A percentile compares a stretch with the other conserved stretches of the same genome.
phyloP scores from a whole-genome alignment of 92 coral and sea anemone species.

The Isaurus tuberculatus region DNA sequence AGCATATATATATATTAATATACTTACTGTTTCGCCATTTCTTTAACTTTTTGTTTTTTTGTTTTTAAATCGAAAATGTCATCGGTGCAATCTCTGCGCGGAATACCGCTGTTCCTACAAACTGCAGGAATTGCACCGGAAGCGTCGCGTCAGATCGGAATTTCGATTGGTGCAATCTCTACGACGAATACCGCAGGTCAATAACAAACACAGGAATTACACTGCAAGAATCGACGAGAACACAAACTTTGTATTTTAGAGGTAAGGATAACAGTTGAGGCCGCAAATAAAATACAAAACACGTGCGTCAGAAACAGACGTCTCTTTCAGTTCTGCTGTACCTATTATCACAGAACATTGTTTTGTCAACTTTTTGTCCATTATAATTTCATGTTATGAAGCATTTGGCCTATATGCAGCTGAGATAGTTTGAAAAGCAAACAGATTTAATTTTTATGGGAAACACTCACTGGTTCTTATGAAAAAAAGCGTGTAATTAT shows the following conservation, averaged over 20 bases:
- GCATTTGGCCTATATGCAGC: neutral
- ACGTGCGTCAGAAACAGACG: neutral
- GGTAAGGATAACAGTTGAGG: neutral
- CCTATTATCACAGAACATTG: neutral
- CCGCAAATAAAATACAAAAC: neutral
- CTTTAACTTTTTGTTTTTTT: no score
- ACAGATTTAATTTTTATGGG: neutral
- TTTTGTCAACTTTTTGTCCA: neutral
- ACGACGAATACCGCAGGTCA: no score
- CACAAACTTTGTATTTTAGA: neutral
- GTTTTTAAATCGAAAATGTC: no score
- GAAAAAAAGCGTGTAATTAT: no score
- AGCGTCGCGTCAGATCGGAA: neutral
- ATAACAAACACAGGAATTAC: neutral
- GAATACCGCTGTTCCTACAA: no score
- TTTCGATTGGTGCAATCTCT: neutral
- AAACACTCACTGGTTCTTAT: no score
- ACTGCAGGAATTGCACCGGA: no score
- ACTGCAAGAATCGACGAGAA: neutral
- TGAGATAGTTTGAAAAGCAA: neutral
- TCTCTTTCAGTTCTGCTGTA: neutral
- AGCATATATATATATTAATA: no score
- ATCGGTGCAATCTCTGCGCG: no score
- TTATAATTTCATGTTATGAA: neutral
- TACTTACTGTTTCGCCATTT: no score